Percentiles rank a stretch among this genome's conserved stretches.
Conservation (phyloP, 2,797 vertebrate genomes). For the Megaceryle alcyon region DNA sequence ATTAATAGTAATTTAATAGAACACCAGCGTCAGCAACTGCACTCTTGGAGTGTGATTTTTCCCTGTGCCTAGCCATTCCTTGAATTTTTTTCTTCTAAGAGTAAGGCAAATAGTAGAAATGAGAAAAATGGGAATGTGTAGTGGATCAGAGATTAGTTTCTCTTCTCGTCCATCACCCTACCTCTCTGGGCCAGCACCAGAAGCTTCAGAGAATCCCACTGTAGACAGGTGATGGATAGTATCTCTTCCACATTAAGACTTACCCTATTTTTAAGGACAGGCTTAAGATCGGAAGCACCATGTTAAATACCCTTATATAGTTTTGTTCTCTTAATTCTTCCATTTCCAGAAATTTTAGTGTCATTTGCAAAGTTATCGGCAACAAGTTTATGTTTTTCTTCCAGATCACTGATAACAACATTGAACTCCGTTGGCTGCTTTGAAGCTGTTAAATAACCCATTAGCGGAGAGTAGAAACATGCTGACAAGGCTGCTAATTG, state of each 20-base stretch:
- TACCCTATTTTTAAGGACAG: not conserved
- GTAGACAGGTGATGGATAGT: not conserved
- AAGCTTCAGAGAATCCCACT: not conserved
- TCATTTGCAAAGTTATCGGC: conserved; percentile 1
- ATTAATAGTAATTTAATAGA: not conserved
- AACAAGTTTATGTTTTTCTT: conserved; percentile 34
- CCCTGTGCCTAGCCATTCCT: not conserved
- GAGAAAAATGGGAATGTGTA: not conserved
- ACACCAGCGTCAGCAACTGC: not conserved
- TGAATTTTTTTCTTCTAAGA: not conserved
- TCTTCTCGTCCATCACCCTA: not conserved
- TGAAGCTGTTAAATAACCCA: conserved; percentile 40
- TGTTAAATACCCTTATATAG: not conserved
- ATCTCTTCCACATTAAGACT: not conserved
- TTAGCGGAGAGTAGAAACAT: conserved; percentile 13
- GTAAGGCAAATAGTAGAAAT: not conserved
- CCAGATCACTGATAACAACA: conserved; percentile 47
- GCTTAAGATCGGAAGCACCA: not conserved
- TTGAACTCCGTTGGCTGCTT: not conserved
- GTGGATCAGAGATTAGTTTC: not conserved
- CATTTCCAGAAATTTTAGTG: conserved; percentile 17
- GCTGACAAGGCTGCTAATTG: conserved; percentile 39
- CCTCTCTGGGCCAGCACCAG: not conserved
- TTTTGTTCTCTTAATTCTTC: not conserved
- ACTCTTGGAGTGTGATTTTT: not conserved